Conservation (phyloP, 37 sponge, comb jelly and placozoan genomes). For the Bolinopsis microptera region DNA sequence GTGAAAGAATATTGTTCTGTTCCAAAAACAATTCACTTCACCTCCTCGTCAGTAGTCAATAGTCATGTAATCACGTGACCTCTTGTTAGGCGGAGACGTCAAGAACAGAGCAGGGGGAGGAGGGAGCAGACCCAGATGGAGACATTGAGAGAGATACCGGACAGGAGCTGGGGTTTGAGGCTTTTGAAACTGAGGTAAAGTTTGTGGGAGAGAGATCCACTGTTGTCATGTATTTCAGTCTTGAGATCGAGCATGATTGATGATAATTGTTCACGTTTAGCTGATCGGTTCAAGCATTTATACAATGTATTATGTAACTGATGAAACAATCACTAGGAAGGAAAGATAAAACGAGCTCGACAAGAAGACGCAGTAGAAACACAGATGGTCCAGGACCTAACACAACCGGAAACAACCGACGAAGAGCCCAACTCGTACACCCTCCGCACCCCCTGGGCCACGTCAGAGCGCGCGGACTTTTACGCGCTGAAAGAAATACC, state of each 20-base stretch:
- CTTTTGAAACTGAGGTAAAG: conserved; percentile 48
- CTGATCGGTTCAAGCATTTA: too few species aligned
- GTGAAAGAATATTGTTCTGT: too few species aligned
- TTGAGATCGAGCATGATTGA: too few species aligned
- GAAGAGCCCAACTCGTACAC: not conserved
- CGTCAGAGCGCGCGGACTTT: conserved; percentile 38
- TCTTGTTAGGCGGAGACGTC: not conserved
- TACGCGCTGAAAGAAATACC: conserved; percentile 64
- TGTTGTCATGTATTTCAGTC: too few species aligned
- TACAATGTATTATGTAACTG: too few species aligned
- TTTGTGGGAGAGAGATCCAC: too few species aligned
- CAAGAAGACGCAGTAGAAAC: not conserved
- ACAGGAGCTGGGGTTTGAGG: not conserved
- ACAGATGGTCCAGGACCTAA: conserved; percentile 43
- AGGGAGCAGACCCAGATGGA: conserved; percentile 11
- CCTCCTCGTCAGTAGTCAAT: too few species aligned
- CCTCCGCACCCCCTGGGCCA: conserved; percentile 53
- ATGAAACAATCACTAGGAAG: conserved; percentile 37
- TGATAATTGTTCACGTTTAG: too few species aligned
- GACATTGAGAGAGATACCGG: conserved; percentile 31
- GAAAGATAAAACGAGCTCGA: not conserved
- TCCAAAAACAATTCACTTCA: too few species aligned
- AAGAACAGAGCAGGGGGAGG: not conserved
- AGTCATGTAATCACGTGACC: too few species aligned
- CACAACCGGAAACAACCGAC: conserved; percentile 22